Evolutionary conservation across 2,113 vertebrate genomes (phyloP), one percentile per base, ranked within the genome.

Genomic region (Sander vitreus): DNA sequence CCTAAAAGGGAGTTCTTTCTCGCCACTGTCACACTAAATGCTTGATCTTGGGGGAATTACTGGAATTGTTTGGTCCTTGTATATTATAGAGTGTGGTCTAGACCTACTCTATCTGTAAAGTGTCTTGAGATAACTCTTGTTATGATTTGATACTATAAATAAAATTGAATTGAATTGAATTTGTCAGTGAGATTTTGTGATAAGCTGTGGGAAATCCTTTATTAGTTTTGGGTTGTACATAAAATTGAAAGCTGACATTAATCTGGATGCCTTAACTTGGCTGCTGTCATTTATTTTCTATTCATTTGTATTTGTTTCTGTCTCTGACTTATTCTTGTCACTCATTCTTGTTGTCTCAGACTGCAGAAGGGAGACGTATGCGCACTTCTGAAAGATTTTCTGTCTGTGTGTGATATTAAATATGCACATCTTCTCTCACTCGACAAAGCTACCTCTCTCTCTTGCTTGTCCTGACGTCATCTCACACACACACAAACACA

Each of bases 371-470:
- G 81, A 86, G 76, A 76, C 9, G 36, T 51, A 54, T 27, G 58
- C 88, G 64, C 84, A 75, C 86, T 51, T 50, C 59, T 88, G 87
- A 85, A 74, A 85, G 72, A 86, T 85, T 86, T 70, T 76, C 77
- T 83, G 78, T 88, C 74, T 83, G 80, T 51, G 47, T 89, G 51
- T 74, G 76, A 80, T 90, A 89, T 89, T 89, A 89, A 90, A 91
- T 84, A 88, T 91, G 80, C 84, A 85, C 80, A 73, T 84, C 50
- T 78, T 72, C 57, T 80, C 77, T 65, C 51, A 15, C 65, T 83
- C 80, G 19, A 79, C 74, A 79, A 75, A 82, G 73, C 74, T 59
- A 15, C 63, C 75, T 57, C 65, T 79, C 68, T 60, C 59, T 14
- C 13, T 60, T 25, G 47, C 66, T 60, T 27, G 15, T 51, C 68